Evolutionary conservation across 2,113 vertebrate genomes (phyloP), one percentile per base, ranked within the genome.

Genomic region (Hiodon tergisus): DNA sequence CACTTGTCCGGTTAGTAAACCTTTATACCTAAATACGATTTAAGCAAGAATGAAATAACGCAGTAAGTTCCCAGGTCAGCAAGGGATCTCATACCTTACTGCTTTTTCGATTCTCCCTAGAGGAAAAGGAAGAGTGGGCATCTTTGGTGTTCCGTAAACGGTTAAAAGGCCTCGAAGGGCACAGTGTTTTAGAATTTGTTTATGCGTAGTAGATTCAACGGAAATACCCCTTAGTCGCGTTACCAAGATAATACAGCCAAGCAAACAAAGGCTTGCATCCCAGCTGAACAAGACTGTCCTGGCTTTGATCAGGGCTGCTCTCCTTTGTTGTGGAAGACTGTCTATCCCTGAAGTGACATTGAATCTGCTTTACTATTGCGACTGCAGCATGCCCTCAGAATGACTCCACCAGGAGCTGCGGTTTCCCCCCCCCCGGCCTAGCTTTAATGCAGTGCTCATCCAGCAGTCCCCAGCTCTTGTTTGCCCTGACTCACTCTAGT

Each of bases 261-360:
- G 53, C 51, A 69, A 77, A 65, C 76, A 69, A 69, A 54, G 57
- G 16, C 11, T 53, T 9, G 13, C 17, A n/a, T 70, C 60, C 59
- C 68, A 67, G 17, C 48, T 66, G 65, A 63, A 69, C 48, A 5
- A 5, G 67, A 61, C 54, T n/a, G 71, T 59, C 48, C 31, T 77
- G 46, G 62, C 53, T 76, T 74, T 69, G 71, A 69, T 61, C 63
- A 60, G 69, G 55, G 55, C 53, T 8, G 61, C 59, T 60, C 9
- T 58, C 58, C 76, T 76, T 82, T 72, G 66, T 53, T 63, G 71
- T 61, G 74, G 51, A 5, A 67, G 58, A 53, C 58, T 17, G 72
- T 77, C 69, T 68, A 73, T 77, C 75, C 77, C 79, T 77, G 53
- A 80, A 72, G 69, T 79, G 77, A 81, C 77, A 79, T 65, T 48